Evolutionary conservation across 2,888 invertebrate genomes (phyloP).

Genomic region (Harpalus rubripes): DNA sequence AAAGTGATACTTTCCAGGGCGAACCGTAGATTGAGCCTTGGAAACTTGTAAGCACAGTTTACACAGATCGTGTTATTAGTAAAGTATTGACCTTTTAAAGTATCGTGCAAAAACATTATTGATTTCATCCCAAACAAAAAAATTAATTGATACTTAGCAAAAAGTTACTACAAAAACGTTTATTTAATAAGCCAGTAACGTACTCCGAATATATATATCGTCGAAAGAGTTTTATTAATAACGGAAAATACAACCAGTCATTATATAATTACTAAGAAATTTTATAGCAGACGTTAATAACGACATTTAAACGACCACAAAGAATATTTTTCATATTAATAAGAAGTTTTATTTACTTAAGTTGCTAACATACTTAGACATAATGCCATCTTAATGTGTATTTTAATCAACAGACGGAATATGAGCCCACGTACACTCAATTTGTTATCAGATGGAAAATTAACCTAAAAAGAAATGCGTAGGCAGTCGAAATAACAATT

Average conservation of each 20-base stretch:
- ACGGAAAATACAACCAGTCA: slow-evolving; percentile 18
- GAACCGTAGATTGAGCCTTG: too few relatives aligned
- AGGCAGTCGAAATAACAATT: not conserved
- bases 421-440: slow-evolving; percentile 17
- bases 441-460: slow-evolving; percentile 26
- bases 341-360: slow-evolving; percentile 39
- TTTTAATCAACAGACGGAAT: slow-evolving; percentile 37
- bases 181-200: not conserved
- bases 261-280: slow-evolving; percentile 34
- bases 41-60: too few relatives aligned
- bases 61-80: too few relatives aligned
- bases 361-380: slow-evolving; percentile 16
- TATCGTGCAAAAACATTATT: not conserved
- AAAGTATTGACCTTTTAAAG: not conserved
- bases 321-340: slow-evolving; percentile 21
- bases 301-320: slow-evolving; percentile 33
- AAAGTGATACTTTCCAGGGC: too few relatives aligned
- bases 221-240: not conserved
- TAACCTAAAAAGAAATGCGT: slow-evolving; percentile 33
- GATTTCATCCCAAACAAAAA: too few relatives aligned
- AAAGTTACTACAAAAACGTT: not conserved
- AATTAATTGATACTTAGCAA: not conserved
- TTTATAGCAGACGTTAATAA: slow-evolving; percentile 35
- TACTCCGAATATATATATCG: not conserved
- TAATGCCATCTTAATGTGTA: slow-evolving; percentile 35